Base-by-base conservation (phyloP, 1,140 invertebrate species). In the Pseudomyrmex pallidus region DNA sequence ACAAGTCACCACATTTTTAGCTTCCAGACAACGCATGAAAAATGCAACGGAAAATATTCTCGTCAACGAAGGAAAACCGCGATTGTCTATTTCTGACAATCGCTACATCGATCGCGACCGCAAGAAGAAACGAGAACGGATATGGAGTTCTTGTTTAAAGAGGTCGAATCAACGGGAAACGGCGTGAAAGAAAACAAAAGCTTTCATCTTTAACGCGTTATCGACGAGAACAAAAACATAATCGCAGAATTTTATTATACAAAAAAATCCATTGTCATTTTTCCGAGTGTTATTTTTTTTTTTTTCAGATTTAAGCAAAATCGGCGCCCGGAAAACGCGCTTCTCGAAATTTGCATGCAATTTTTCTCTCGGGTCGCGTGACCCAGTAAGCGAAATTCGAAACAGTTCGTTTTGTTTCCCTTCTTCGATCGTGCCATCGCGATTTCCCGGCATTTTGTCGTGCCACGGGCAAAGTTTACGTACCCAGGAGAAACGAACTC, bases 401-500 rank as follows among this genome's bases (percentile, higher is more conserved):
- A 76, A 73, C 54, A 64, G 74, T 57, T 22, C 67, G 44, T 52
- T 66, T 66, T 66, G n/a, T 83, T 77, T 70, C 15, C n/a, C 57
- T 63, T 17, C 17, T 62, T 63, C n/a, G 25, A 74, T 63, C 78
- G 17, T 56, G 46, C 35, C 50, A 63, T 63, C 13, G 57, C 68
- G 56, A 74, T 61, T 82, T 82, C 20, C 20, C 46, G 78, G 12
- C 15, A 72, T 74, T 63, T 67, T n/a, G 44, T 66, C 72, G 54
- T 74, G 66, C 67, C 59, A 57, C 62, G 50, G 78, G 15, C 68
- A 82, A 72, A 61, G 67, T 76, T 77, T 68, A 59, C 25, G 67
- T 85, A 74, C 67, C 77, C 82, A 88, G 84, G 77, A 85, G 76
- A 89, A 91, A 85, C 78, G 74, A 91, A 90, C 89, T 88, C 89